Base-by-base conservation (phyloP, 2,113 vertebrate genomes). In the Ceyx cyanopectus region DNA sequence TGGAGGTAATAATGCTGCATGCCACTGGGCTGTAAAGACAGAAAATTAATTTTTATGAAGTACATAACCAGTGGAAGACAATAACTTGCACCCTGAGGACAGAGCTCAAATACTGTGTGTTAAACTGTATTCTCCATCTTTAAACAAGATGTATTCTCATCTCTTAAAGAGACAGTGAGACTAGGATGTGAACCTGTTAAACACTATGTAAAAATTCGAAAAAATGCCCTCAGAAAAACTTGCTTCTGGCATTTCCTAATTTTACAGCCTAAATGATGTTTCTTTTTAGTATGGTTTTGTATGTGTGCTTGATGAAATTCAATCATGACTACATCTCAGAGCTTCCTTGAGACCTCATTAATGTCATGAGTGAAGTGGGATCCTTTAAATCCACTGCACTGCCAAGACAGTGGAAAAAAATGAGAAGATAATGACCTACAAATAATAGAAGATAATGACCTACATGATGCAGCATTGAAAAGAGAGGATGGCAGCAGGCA, bases 41-140 rank as follows among this genome's bases (percentile, higher is more conserved):
- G 90, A 60, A 92, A 72, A 91, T 73, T 93, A 82, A 84, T 87
- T 92, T 66, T 95, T 70, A 81, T 81, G 23, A 95, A 91, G 62
- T 37, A 80, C 20, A 22, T 57, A 94, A 79, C 40, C 14, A 76
- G 53, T n/a, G 57, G 57, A 93, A 85, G 45, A 85, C n/a, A 79
- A 45, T 50, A 87, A 87, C 51, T 85, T 78, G 27, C 77, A 61
- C 87, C 82, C 43, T 85, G 56, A 83, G 87, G 80, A 61, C 18
- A 80, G 20, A 85, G 48, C 72, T 85, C 51, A 91, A 91, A 85
- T 51, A 77, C 48, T 14, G 14, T 62, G 30, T 74, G 40, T 81
- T 65, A 78, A 91, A 94, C 27, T 81, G 51, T n/a, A 62, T 46
- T 61, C 67, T 53, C 18, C 41, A 58, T 54, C 81, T 68, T 68